Base-by-base conservation (phyloP, 1,140 invertebrate species). In the Drosophila willistoni region DNA sequence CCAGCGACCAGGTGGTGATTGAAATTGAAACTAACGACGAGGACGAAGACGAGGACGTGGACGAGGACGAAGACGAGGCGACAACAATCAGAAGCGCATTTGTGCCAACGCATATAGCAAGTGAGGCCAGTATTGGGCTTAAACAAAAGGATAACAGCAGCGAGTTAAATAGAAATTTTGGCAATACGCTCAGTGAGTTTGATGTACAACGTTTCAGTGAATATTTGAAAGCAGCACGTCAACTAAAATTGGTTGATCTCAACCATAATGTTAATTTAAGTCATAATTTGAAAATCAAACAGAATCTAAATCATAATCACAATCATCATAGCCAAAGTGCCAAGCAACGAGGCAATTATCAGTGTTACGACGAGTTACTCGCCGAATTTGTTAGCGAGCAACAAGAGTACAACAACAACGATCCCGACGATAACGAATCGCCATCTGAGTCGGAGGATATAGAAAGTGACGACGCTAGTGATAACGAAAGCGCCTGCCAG, bases 341-440 rank as follows among this genome's bases (percentile, higher is more conserved):
- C 14, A 76, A 71, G 41, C 69, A 71, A 54, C 61, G 57, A 22
- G 47, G 57, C 19, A 64, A 59, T 39, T 77, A 83, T 68, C 84
- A 90, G 73, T 91, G 90, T 34, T 91, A 91, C 90, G 90, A 91
- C 90, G 90, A 91, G 51, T 34, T 91, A 59, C 69, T 91, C 56
- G 84, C 84, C 4, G 84, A 89, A 17, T 89, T 87, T 33, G 85
- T 90, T 0, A 84, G 85, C 68, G 85, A 89, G 63, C 84, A 89
- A 61, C 84, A 89, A 42, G 63, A 79, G 1, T 42, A 72, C 54
- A 71, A 42, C 39, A 13, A 42, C 39, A 13, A 42, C 39, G 13
- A 42, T 13, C 4, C 5, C 39, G 60, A 67, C 29, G 65, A 75
- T 9, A 71, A 39, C 19, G 51, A 73, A 29, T 29, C 29, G 29